Base-by-base conservation (phyloP, 2,113 vertebrate species). In the Coreoperca whiteheadi region DNA sequence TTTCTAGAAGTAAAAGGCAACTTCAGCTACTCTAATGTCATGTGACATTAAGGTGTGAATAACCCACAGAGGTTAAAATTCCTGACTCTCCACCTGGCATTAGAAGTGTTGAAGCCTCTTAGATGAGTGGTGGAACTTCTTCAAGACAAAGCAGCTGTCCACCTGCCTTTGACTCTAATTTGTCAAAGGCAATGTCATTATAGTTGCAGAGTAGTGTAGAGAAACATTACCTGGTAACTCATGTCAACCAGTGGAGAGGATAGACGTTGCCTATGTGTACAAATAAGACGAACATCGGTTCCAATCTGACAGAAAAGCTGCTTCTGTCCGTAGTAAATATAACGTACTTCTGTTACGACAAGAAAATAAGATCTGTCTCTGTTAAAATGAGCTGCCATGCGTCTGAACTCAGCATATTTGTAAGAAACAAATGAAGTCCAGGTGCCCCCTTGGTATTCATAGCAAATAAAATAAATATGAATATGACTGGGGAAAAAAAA, bases 1-100 rank as follows among this genome's bases (percentile, higher is more conserved):
- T 23, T 39, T 79, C 28, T 70, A 10, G 20, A 65, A 53, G 48
- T 51, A 6, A 51, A 66, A 59, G 8, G 15, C 74, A 50, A 61
- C 60, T 61, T 79, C 53, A 74, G 25, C 66, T 21, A 3, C 14
- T 76, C 53, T 56, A 11, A 41, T 8, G 46, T 74, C 70, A 30
- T 54, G 32, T 72, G 65, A 59, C 76, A 60, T 70, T 50, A 51
- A 79, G 28, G 69, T 57, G 80, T 72, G 54, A 10, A 14, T 73
- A 63, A 83, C n/a, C 61, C 50, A n/a, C 59, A 79, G 61, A 83
- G 80, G 66, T 74, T 46, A 72, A 37, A 72, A 16, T 66, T 63
- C 59, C 60, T 65, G 66, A 54, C 11, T 65, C 48, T 54, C 53
- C 34, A 68, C 51, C 15, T 78, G 32, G 63, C 34, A 69, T 50